Conservation (phyloP, 2,797 vertebrate species). For the Mormyrops attenuatus region DNA sequence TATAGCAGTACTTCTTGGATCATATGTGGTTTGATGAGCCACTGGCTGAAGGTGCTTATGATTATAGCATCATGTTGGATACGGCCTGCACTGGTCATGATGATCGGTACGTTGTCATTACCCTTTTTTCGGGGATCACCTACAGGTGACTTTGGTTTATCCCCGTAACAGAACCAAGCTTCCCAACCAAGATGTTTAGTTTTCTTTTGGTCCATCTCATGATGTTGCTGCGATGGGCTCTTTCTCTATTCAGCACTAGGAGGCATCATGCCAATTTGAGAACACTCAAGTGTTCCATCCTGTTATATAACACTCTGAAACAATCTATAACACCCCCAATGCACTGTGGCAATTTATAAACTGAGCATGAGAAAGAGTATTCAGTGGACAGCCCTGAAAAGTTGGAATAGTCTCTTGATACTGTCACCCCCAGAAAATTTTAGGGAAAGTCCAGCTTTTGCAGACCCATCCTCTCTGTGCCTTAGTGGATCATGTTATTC, state of each 20-base stretch:
- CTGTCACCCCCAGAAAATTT: neutral
- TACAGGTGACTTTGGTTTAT: neutral
- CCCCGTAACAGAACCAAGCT: neutral
- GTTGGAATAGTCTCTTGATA: neutral
- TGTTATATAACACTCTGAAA: neutral
- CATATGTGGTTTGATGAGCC: neutral
- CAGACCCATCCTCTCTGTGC: neutral
- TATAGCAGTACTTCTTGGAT: neutral
- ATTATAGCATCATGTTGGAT: neutral
- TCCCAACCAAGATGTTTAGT: neutral
- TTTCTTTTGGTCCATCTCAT: neutral
- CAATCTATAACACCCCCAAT: neutral
- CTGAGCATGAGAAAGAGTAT: neutral
- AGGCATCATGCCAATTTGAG: neutral
- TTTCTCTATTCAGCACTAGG: neutral
- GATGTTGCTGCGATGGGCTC: neutral
- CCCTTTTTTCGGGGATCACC: neutral
- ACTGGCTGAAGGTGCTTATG: neutral
- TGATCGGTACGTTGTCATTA: neutral
- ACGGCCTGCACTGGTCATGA: neutral
- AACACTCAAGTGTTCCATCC: neutral
- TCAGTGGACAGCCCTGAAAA: neutral
- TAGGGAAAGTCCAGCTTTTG: neutral
- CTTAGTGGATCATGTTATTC: neutral
- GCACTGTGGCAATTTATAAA: neutral